Evolutionary conservation across 2,888 invertebrate genomes (phyloP).

Genomic region (Andricus curvator): DNA sequence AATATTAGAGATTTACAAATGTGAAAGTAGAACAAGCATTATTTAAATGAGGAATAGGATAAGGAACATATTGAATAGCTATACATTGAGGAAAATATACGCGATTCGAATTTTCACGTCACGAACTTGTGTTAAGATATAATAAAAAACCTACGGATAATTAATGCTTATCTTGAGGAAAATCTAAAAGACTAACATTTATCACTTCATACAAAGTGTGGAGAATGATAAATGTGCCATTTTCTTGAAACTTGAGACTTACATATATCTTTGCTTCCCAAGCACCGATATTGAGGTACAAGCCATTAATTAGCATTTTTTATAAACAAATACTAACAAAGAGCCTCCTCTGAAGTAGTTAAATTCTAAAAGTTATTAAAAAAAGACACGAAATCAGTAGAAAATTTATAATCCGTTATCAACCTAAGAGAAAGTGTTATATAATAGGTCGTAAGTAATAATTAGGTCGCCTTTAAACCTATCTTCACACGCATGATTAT

Average conservation of each 20-base stretch:
- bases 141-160: slow-evolving; percentile 6
- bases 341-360: too few relatives aligned
- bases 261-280: neutral
- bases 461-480: slow-evolving; percentile 8
- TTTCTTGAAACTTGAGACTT: slow-evolving; percentile 27
- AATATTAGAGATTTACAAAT: too few relatives aligned
- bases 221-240: slow-evolving; percentile 1
- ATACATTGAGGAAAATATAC: too few relatives aligned
- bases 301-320: neutral
- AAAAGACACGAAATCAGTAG: too few relatives aligned
- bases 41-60: too few relatives aligned
- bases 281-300: neutral
- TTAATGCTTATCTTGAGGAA: slow-evolving; percentile 25
- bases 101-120: too few relatives aligned
- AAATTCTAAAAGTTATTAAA: neutral
- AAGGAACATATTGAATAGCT: too few relatives aligned
- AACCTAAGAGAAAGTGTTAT: neutral
- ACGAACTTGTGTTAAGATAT: neutral
- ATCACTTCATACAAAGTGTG: slow-evolving; percentile 17
- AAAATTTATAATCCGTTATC: too few relatives aligned
- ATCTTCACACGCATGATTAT: slow-evolving; percentile 4
- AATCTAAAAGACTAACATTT: slow-evolving; percentile 22
- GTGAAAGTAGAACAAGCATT: too few relatives aligned
- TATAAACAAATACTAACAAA: too few relatives aligned
- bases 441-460: neutral